Evolutionary conservation across 2,113 vertebrate species (phyloP).

Genomic region (Hippotragus niger): DNA sequence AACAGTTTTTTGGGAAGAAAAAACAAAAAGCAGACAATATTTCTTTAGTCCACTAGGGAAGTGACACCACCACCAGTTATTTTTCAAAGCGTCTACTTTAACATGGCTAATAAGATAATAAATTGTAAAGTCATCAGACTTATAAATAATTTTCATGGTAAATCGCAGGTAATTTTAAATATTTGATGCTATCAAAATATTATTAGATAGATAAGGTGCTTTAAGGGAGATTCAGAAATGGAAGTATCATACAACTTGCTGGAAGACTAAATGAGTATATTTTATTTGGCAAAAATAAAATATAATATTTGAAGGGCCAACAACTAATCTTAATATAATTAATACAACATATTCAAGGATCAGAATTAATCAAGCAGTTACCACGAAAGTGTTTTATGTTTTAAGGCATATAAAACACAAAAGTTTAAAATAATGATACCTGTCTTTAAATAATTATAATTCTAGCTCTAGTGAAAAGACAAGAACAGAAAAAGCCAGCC

Average conservation of each 20-base stretch:
- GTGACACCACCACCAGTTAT: neutral
- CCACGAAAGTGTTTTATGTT: neutral
- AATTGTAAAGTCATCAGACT: neutral
- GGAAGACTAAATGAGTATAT: neutral
- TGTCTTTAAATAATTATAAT: neutral
- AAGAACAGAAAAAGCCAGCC: neutral
- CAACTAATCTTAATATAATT: neutral
- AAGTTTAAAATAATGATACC: neutral
- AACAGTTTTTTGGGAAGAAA: neutral
- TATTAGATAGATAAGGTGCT: neutral
- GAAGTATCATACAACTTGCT: neutral
- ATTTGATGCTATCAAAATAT: neutral
- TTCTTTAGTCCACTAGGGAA: neutral
- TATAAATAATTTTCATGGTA: neutral
- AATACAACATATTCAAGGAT: neutral
- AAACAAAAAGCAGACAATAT: neutral
- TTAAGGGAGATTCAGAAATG: neutral
- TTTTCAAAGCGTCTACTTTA: neutral
- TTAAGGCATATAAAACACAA: neutral
- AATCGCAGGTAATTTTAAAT: slow-evolving; percentile 17
- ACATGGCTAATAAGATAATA: neutral
- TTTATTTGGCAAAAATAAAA: slow-evolving; percentile 24
- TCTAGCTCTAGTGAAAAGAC: neutral
- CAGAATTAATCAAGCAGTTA: neutral
- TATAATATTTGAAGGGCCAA: neutral